Evolutionary conservation across 2,797 vertebrate genomes (phyloP).

Genomic region (Enteromius anoplus): DNA sequence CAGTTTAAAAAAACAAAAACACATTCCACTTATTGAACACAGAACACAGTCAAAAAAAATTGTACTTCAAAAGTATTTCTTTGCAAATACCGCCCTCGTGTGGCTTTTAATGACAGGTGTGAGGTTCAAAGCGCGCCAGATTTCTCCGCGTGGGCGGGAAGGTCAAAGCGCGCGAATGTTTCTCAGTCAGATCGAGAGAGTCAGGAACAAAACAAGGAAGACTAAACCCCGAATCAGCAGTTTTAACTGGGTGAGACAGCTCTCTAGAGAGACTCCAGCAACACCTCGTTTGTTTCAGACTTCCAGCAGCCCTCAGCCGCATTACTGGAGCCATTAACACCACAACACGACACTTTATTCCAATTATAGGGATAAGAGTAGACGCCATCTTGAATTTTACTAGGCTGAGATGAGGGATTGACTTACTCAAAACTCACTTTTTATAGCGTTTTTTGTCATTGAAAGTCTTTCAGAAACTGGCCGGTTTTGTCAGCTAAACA

Average conservation of each 20-base stretch:
- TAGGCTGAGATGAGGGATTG: not conserved
- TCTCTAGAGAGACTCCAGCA: conserved; percentile 2
- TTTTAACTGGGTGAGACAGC: not conserved
- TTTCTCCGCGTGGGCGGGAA: conserved; percentile 5
- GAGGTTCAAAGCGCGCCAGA: not conserved
- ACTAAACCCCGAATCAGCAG: conserved; percentile 21
- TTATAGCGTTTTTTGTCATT: not conserved
- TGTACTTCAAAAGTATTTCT: not conserved
- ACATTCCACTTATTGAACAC: not conserved
- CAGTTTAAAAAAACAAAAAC: not conserved
- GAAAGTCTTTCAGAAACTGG: not conserved
- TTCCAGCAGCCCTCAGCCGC: not conserved
- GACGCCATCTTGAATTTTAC: not conserved
- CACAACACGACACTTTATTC: not conserved
- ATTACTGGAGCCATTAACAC: conserved; percentile 1
- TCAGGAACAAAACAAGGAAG: not conserved
- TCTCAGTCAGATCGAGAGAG: conserved; percentile 3
- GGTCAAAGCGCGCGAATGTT: conserved; percentile 15
- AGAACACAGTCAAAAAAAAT: not conserved
- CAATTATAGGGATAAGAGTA: not conserved
- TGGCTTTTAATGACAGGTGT: conserved; percentile 47
- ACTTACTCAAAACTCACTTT: not conserved
- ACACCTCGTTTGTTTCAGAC: conserved; percentile 35
- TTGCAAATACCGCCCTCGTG: conserved; percentile 64
- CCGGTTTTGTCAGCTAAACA: no score